These are phyloP conservation scores for Neolamprologus longior DNA, from an alignment of 2,113 vertebrate species.

Conservation along the genomic window DNA sequence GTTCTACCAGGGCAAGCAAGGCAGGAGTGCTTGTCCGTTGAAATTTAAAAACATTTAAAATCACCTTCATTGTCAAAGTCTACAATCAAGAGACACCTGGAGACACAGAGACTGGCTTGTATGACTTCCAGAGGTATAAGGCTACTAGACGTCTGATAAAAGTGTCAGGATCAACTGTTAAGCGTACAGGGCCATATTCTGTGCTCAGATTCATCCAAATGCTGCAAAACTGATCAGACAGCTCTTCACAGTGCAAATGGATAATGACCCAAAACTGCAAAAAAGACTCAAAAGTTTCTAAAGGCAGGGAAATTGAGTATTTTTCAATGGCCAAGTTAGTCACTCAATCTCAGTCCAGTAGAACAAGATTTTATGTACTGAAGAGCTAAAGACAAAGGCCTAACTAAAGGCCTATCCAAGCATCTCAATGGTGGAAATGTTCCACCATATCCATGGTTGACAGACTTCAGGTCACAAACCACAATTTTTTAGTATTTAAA, in stretches of 20 bases:
- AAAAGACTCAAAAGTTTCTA: background rate
- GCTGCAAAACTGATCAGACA: background rate
- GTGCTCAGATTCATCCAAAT: background rate
- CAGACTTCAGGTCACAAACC: background rate
- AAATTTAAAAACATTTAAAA: background rate
- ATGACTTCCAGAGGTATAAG: background rate
- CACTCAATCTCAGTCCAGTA: background rate
- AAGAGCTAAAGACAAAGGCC: background rate
- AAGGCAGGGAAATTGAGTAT: background rate
- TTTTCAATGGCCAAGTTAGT: background rate
- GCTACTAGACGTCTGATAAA: background rate
- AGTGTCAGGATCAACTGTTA: background rate
- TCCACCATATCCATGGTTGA: background rate
- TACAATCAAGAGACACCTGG: background rate
- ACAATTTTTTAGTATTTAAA: background rate
- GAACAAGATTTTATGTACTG: background rate
- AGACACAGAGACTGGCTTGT: background rate
- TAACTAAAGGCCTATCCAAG: background rate
- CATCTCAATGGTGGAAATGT: background rate
- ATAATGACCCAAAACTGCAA: background rate
- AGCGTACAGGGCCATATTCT: background rate
- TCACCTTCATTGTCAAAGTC: background rate
- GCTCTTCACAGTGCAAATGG: background rate
- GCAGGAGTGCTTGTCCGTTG: background rate
- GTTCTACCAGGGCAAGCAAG: background rate